phyloP scores from a whole-genome alignment of 2,797 vertebrate species.

The Alcedo quadribrachys region DNA sequence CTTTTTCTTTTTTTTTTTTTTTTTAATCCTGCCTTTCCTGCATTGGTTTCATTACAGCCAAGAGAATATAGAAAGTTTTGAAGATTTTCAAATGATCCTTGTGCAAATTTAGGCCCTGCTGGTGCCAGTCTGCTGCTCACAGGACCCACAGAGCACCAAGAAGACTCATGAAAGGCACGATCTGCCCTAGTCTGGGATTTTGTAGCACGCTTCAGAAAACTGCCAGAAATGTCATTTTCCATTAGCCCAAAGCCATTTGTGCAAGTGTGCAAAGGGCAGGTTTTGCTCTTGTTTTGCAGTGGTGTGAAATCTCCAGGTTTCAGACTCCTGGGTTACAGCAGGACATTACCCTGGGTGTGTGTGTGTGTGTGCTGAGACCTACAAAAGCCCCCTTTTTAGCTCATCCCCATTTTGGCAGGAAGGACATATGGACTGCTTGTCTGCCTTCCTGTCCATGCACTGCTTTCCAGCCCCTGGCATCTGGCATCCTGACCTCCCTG shows the following conservation, averaged over 20 bases:
- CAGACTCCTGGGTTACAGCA: not conserved
- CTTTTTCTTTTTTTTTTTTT: not conserved
- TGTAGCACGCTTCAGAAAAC: not conserved
- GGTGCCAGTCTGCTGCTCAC: not conserved
- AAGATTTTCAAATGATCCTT: constrained; percentile 35
- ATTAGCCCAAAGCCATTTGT: not conserved
- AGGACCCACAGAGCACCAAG: not conserved
- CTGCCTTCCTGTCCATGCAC: accelerated
- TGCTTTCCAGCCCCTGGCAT: not conserved
- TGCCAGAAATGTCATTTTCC: not conserved
- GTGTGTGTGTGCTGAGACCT: not conserved
- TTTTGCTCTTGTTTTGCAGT: not conserved
- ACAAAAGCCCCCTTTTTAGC: not conserved
- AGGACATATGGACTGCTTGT: accelerated
- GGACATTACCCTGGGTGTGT: not conserved
- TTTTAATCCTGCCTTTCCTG: constrained; percentile 33
- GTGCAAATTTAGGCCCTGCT: not conserved
- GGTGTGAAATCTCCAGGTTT: not conserved
- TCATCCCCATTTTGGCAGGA: not conserved
- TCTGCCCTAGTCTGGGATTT: not conserved
- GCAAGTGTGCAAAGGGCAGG: not conserved
- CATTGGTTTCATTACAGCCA: not conserved
- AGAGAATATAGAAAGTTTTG: constrained; percentile 33
- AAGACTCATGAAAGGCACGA: not conserved
- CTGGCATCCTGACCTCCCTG: not conserved